phyloP scores from a whole-genome alignment of 1,140 invertebrate genomes.

The Magallana angulata region DNA sequence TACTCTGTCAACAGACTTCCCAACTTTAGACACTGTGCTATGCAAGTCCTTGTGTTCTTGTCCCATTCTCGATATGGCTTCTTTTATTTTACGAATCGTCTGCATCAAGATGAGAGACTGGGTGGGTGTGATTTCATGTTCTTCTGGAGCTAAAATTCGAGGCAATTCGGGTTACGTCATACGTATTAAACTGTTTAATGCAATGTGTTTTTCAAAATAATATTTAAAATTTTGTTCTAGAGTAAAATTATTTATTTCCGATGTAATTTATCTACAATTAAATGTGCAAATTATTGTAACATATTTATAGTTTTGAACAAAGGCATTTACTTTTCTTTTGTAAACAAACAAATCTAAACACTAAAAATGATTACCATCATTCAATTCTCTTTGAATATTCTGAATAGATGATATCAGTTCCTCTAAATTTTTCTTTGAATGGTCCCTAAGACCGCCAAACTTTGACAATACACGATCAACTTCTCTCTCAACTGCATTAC shows the following conservation, averaged over 20 bases:
- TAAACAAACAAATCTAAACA: not conserved
- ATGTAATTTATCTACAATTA: too few relatives aligned
- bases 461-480: slow-evolving; percentile 93
- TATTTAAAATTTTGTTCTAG: too few relatives aligned
- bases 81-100: slow-evolving; percentile 74
- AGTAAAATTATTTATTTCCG: too few relatives aligned
- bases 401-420: slow-evolving; percentile 89
- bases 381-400: slow-evolving; percentile 87
- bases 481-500: slow-evolving; percentile 94
- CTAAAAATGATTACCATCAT: slow-evolving; percentile 84
- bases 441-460: slow-evolving; percentile 84
- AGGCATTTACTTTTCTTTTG: not conserved
- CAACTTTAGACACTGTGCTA: slow-evolving; percentile 96
- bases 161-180: slow-evolving; percentile 25
- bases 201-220: too few relatives aligned
- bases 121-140: slow-evolving; percentile 70
- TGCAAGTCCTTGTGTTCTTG: slow-evolving; percentile 87
- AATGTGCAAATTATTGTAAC: too few relatives aligned
- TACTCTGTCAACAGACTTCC: slow-evolving; percentile 95
- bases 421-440: slow-evolving; percentile 86
- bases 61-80: slow-evolving; percentile 72
- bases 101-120: slow-evolving; percentile 75
- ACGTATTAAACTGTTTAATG: not conserved
- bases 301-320: not conserved
- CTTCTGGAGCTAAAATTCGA: slow-evolving; percentile 36